Evolutionary conservation across 2,888 invertebrate species (phyloP).

Genomic region (Nephrocerus scutellatus): DNA sequence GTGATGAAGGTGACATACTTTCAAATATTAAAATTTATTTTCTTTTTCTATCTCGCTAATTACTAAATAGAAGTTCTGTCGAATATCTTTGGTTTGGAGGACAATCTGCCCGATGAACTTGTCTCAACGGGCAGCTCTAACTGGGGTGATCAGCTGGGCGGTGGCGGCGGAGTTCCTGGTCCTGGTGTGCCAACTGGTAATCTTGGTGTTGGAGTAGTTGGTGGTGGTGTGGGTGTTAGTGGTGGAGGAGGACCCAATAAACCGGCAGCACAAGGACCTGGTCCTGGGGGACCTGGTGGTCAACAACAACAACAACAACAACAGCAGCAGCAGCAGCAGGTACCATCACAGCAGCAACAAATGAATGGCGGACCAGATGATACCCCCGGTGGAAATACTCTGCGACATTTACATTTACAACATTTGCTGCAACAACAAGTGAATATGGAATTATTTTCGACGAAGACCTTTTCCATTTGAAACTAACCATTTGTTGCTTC

Average conservation of each 20-base stretch:
- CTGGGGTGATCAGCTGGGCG: conserved; percentile 61
- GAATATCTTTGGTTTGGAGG: conserved; percentile 84
- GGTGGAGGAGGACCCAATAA: conserved; percentile 59
- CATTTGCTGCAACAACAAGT: conserved; percentile 60
- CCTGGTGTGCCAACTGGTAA: conserved; percentile 63
- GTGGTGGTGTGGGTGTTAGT: conserved; percentile 62
- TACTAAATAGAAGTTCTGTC: conserved; percentile 71
- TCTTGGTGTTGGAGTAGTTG: conserved; percentile 52
- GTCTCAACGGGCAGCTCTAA: conserved; percentile 63
- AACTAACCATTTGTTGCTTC: not conserved
- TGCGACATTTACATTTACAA: conserved; percentile 53
- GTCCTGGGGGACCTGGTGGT: conserved; percentile 68
- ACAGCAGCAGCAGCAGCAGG: conserved; percentile 52
- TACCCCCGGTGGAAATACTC: conserved; percentile 26
- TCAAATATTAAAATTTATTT: conserved; percentile 5
- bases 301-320: conserved; percentile 58
- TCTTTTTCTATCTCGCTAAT: conserved; percentile 10
- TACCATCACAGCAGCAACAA: conserved; percentile 5
- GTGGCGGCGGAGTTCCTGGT: conserved; percentile 62
- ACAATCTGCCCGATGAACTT: conserved; percentile 85
- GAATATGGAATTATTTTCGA: conserved; percentile 6
- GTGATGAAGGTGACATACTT: too few relatives aligned
- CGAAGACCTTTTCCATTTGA: not conserved
- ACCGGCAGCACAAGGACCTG: conserved; percentile 77
- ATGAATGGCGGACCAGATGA: conserved; percentile 26